These are phyloP conservation scores for Cliona cf. orientalis DNA, from an alignment of 37 sponge, comb jelly and placozoan species.

Conservation along the genomic window DNA sequence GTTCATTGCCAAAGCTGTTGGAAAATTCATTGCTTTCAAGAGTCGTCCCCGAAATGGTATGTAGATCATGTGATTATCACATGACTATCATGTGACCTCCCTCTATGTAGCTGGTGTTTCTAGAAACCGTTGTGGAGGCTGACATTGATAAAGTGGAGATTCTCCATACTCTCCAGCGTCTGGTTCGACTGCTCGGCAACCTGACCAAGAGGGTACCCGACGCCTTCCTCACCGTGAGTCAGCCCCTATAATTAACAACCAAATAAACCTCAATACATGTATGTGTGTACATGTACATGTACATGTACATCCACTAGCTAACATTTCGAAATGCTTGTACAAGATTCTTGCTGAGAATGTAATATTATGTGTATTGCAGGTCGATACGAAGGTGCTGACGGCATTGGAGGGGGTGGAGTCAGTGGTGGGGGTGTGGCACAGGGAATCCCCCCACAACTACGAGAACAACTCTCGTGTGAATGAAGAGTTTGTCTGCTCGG, in stretches of 20 bases:
- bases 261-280: too few relatives aligned
- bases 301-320: not conserved
- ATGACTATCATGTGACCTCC: not conserved
- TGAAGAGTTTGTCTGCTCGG: conserved; percentile 42
- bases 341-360: not conserved
- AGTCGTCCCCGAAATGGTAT: conserved; percentile 60
- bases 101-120: conserved; percentile 42
- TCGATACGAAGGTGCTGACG: not conserved
- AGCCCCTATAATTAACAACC: too few relatives aligned
- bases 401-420: conserved; percentile 10
- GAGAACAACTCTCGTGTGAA: conserved; percentile 62
- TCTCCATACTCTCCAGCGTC: conserved; percentile 22
- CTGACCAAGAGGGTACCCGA: not conserved
- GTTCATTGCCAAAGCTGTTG: not conserved
- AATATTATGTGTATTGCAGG: not conserved
- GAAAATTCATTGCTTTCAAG: conserved; percentile 20
- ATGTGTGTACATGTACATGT: not conserved
- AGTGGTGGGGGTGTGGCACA: conserved; percentile 48
- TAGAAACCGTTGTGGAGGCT: conserved; percentile 12
- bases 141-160: conserved; percentile 20
- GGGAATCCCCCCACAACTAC: conserved; percentile 81
- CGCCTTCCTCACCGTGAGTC: conserved; percentile 3
- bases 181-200: conserved; percentile 12
- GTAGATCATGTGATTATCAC: not conserved
- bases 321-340: not conserved